Base-by-base conservation (phyloP, 2,888 invertebrate genomes). In the Hartigia nigra region DNA sequence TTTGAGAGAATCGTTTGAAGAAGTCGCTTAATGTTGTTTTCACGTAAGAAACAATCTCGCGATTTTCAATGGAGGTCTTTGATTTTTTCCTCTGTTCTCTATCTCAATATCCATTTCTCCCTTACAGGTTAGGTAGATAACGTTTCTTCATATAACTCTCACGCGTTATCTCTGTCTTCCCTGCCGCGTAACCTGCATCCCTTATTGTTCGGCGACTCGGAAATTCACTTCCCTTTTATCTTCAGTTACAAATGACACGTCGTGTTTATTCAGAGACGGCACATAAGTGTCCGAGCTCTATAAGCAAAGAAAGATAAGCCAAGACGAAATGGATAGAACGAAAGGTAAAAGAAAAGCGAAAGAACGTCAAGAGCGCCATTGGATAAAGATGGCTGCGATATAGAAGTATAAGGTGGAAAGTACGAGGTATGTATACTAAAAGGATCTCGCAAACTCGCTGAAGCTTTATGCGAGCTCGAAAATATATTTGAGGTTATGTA, bases 1-100 rank as follows among this genome's bases (percentile, higher is more conserved):
- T 82, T 78, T 75, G 80, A 79, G 77, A 77, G 78, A 78, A 80
- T 80, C 80, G 76, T 79, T 81, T 80, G 79, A 74, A 80, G 79
- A 78, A 75, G 77, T 69, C 36, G 74, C 74, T 75, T 80, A 70
- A 79, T 76, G 76, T 77, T 78, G 81, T 82, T 55, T 37, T 77
- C 74, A 70, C 32, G 23, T 55, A 55, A 55, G 55, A 55, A 1
- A 23, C 14, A 55, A 23, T 55, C 23, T 2, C 55, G 23, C 23
- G 55, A 55, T 23, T 55, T 23, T 9, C 55, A 55, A 55, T 55
- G 55, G 9, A 55, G 23, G 23, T 55, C 9, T 55, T 55, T 55
- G 55, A 55, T 23, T 55, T 55, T 55, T 55, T 3, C 55, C 4
- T 55, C 9, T 55, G 23, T 55, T 55, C 9, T 55, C 55, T 23